Evolutionary conservation across 1,140 invertebrate species (phyloP).

Genomic region (Caenorhabditis briggsae): DNA sequence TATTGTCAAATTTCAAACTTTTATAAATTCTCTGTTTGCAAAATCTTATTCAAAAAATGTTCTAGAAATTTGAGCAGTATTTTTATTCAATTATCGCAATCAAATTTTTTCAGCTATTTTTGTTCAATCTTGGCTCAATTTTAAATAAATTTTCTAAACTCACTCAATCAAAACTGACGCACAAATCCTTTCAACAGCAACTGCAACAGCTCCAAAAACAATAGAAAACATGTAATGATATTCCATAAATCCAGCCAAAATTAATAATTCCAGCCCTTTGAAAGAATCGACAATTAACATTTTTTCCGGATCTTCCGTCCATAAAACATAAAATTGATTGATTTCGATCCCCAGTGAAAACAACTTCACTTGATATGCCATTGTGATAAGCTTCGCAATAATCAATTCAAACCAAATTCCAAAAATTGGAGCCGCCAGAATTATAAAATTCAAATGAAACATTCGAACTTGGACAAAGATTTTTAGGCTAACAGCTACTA

Average conservation of each 20-base stretch:
- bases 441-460: conserved; percentile 30
- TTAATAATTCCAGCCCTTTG: background rate
- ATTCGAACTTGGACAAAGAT: conserved; percentile 36
- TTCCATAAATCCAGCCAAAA: conserved; percentile 38
- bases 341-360: background rate
- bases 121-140: too few relatives aligned
- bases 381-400: conserved; percentile 21
- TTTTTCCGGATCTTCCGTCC: conserved; percentile 18
- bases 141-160: too few relatives aligned
- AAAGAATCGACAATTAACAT: conserved; percentile 19
- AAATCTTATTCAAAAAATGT: too few relatives aligned
- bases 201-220: conserved; percentile 22
- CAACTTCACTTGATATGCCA: background rate
- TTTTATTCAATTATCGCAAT: too few relatives aligned
- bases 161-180: conserved; percentile 45
- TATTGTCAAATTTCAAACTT: too few relatives aligned
- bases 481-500: conserved; percentile 19
- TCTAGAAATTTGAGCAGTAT: too few relatives aligned
- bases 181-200: background rate
- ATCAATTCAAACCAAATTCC: conserved; percentile 32
- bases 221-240: conserved; percentile 48
- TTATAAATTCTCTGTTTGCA: too few relatives aligned
- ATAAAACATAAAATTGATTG: conserved; percentile 22
- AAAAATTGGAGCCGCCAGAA: conserved; percentile 19
- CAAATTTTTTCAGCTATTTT: too few relatives aligned